Evolutionary conservation across 2,888 invertebrate genomes (phyloP), one percentile per base, ranked within the genome.

Genomic region (Coelinius sp.): DNA sequence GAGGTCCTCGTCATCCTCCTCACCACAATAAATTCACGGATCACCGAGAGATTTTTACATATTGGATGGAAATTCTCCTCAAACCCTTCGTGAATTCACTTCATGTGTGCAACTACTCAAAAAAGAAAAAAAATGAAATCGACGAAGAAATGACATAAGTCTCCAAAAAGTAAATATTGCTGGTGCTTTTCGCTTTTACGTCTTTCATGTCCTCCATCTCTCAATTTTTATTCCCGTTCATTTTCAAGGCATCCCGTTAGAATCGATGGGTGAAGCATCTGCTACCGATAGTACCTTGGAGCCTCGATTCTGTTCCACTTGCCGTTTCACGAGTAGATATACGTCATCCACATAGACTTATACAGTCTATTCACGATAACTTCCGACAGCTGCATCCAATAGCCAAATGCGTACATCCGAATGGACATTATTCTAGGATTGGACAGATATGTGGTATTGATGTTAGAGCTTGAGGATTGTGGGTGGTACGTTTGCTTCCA

Each of bases 361-460:
- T 65, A 76, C 74, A 73, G 71, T 73, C 77, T 75, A 78, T 80
- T 77, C 77, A 77, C 75, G 74, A 74, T 75, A 78, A 71, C 76
- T 71, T 75, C 73, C 78, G 77, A 71, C 81, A 82, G 80, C 81
- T 83, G 81, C 77, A 75, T 17, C 73, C 77, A 81, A 83, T 80
- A 74, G 79, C 70, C 62, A 73, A 65, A 52, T 53, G 62, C 41
- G 49, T 25, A 68, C 31, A 59, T 65, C 25, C 22, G 14, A 62
- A 17, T 68, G 65, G 44, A 53, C 27, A 25, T 41, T 53, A 70
- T 41, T 27, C 2, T 17, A 59, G 35, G 35, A 59, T 59, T 59
- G 17, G 20, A 20, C 27, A 17, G 14, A 56, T 31, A 31, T 31
- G 7, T n/a, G 0, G 25, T 27, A 53, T 53, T n/a, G 24, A 24